Evolutionary conservation across 64 coral and sea anemone species (phyloP), one percentile per base, ranked within the genome.

Genomic region (Exaiptasia diaphana): DNA sequence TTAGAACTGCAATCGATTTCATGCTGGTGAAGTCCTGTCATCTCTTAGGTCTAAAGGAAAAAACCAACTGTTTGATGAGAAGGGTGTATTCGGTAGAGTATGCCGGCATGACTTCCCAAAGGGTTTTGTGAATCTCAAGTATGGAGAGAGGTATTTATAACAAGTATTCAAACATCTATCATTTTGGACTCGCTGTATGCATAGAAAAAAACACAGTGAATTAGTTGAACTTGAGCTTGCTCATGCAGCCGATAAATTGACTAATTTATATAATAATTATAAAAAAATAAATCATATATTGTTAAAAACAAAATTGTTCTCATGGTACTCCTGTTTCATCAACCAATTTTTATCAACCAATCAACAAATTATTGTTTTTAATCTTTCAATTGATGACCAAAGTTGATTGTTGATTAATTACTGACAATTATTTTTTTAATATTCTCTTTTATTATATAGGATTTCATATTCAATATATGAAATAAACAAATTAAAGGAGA

Each of bases 91-190:
- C 82, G 87, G 78, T 29, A 75, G 87, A 50, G 88, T 90, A 13
- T 90, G 88, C 48, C 56, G 80, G 22, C 88, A 90, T 78, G 88
- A 90, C 35, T 90, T 90, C 56, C 88, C 80, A 18, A 90, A 90
- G 57, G 30, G 79, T 4, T 78, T 90, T 7, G 10, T 78, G 14
- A 90, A 74, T 57, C 50, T 90, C 3, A 90, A 84, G 58, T 44
- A 90, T 90, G 88, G 88, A 17, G 88, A 90, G 46, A 77, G 88
- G 87, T 90, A 21, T 15, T 12, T 6, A 36, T 24, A 26, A 26
- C 57, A 61, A 14, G 29, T 64, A 1, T 9, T 28, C 23, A 39
- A 6, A 4, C 7, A 7, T 28, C 18, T 7, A 68, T n/a, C n/a
- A n/a, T n/a, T n/a, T n/a, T n/a, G n/a, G n/a, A n/a, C n/a, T n/a